Base-by-base conservation (phyloP, 2,797 vertebrate species). In the Pseudotriccus pelzelni region DNA sequence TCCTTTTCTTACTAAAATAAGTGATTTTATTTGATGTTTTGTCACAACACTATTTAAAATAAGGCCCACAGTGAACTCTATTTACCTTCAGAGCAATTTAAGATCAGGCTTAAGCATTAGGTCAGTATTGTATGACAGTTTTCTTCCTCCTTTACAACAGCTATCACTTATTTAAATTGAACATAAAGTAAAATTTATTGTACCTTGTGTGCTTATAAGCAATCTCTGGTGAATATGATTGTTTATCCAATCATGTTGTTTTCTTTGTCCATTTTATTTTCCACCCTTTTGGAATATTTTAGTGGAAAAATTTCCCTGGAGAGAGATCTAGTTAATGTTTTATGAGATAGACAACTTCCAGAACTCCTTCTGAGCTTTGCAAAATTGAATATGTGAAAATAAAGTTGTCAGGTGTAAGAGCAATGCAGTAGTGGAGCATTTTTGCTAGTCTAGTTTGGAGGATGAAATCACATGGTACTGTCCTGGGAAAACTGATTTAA, bases 281-380 rank as follows among this genome's bases (percentile, higher is more conserved):
- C 36, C 36, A 55, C 88, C 89, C 43, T 94, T 82, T 88, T 82
- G 56, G 62, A 96, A 90, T 14, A 69, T 41, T 73, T 47, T 7
- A 52, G 24, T 36, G 21, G 12, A 76, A 76, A 55, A 67, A 63
- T 39, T 85, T 87, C 90, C 87, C 75, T 90, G 49, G 34, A 86
- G 41, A 96, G 87, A 85, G 28, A 93, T 39, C 63, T 90, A 77
- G 83, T 94, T 93, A 97, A 96, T 63, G 76, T 94, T 96, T 95
- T 78, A 94, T 92, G 84, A 96, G 86, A 90, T 39, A 77, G 75
- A 68, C 11, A 95, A 87, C 66, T 94, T 97, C 87, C 77, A 96
- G 87, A 96, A 96, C 88, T 94, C 74, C 47, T 97, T 96, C 75
- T 93, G 83, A 96, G 84, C 58, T 97, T 95, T 94, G 46, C 66